phyloP scores from a whole-genome alignment of 2,113 vertebrate genomes.

The Chaetops frenatus region DNA sequence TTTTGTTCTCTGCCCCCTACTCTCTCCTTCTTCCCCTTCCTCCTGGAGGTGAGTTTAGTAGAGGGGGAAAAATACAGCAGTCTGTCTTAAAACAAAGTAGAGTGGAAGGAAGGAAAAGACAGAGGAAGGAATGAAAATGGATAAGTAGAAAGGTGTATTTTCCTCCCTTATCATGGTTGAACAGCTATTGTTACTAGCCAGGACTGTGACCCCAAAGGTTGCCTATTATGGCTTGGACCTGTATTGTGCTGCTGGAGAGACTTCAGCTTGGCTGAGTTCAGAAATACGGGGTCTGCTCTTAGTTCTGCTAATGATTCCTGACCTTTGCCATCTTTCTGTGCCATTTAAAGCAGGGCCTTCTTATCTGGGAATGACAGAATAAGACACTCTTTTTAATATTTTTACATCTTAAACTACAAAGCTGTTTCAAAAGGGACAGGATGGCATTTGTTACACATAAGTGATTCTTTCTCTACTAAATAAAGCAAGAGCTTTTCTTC shows the following conservation, averaged over 20 bases:
- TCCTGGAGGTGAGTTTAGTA: neutral
- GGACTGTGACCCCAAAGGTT: neutral
- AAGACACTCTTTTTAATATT: neutral
- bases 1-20: fast-evolving
- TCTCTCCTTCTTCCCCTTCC: neutral
- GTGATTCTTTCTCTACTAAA: neutral
- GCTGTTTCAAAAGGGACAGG: neutral
- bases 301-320: neutral
- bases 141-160: neutral
- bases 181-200: neutral
- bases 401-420: neutral
- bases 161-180: neutral
- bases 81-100: neutral
- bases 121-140: neutral
- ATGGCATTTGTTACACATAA: neutral
- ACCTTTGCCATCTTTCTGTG: neutral
- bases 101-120: neutral
- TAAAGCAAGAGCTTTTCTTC: neutral
- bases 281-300: neutral
- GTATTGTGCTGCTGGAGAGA: neutral
- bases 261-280: neutral
- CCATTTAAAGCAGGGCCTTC: neutral
- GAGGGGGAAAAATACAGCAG: neutral
- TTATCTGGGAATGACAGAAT: neutral
- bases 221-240: neutral